Evolutionary conservation across 2,113 vertebrate genomes (phyloP).

Genomic region (Campylorhamphus procurvoides): DNA sequence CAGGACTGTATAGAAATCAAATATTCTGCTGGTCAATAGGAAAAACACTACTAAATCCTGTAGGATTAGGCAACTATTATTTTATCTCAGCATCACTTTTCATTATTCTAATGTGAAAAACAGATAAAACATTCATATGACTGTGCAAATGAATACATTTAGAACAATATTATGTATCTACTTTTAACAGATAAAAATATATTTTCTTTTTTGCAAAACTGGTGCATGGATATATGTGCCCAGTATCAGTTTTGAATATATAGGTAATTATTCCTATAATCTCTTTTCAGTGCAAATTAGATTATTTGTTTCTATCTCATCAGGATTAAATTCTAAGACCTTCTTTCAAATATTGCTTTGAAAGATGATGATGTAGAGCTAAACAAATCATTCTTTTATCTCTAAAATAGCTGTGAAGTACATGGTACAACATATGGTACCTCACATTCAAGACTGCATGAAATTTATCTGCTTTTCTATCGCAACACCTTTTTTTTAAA

Average conservation of each 20-base stretch:
- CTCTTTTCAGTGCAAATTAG: not conserved
- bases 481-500: not conserved
- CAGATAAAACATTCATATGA: not conserved
- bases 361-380: not conserved
- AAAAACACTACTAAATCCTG: not conserved
- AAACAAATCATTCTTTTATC: not conserved
- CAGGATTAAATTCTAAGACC: not conserved
- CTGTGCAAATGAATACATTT: not conserved
- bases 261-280: not conserved
- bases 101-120: not conserved
- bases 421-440: not conserved
- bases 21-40: not conserved
- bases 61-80: not conserved
- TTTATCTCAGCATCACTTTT: not conserved
- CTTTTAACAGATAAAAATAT: not conserved
- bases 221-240: not conserved
- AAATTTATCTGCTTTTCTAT: not conserved
- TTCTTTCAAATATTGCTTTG: not conserved
- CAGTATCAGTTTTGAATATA: not conserved
- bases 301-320: not conserved
- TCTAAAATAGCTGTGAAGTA: not conserved
- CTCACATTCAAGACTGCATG: not conserved
- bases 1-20: not conserved
- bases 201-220: not conserved
- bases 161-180: not conserved